Conservation (phyloP, 2,888 invertebrate species). For the Trissolcus brochymenae region DNA sequence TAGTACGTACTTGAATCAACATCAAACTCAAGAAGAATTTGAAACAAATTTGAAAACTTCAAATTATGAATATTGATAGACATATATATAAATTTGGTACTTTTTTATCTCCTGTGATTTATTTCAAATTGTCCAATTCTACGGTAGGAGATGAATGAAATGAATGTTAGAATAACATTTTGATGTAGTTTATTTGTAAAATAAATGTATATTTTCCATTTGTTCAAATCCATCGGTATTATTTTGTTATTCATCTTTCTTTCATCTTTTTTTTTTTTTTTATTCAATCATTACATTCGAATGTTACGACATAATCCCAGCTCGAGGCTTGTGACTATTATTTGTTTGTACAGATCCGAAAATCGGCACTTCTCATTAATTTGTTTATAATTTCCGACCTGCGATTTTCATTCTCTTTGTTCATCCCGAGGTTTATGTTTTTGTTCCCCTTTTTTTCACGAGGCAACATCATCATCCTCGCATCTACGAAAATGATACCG, state of each 20-base stretch:
- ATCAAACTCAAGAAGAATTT: no score
- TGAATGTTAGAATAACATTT: constrained; percentile 28
- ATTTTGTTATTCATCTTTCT: constrained; percentile 56
- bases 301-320: constrained; percentile 23
- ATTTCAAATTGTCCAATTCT: not conserved
- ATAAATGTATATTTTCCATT: constrained; percentile 65
- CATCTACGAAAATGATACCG: no score
- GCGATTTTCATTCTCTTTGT: not conserved
- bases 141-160: not conserved
- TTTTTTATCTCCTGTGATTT: not conserved
- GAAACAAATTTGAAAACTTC: no score
- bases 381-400: constrained; percentile 9
- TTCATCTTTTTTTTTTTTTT: no score
- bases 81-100: no score
- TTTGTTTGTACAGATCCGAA: constrained; percentile 42
- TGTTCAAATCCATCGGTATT: constrained; percentile 63
- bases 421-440: not conserved
- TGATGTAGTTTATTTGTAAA: constrained; percentile 60
- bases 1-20: no score
- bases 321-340: constrained; percentile 32
- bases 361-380: constrained; percentile 46
- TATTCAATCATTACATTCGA: no score
- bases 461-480: not conserved
- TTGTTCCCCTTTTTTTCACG: not conserved
- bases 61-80: no score